Percentiles rank a stretch among this genome's conserved stretches.
phyloP scores from a whole-genome alignment of 1,140 invertebrate species.

The Oscheius sp. region DNA sequence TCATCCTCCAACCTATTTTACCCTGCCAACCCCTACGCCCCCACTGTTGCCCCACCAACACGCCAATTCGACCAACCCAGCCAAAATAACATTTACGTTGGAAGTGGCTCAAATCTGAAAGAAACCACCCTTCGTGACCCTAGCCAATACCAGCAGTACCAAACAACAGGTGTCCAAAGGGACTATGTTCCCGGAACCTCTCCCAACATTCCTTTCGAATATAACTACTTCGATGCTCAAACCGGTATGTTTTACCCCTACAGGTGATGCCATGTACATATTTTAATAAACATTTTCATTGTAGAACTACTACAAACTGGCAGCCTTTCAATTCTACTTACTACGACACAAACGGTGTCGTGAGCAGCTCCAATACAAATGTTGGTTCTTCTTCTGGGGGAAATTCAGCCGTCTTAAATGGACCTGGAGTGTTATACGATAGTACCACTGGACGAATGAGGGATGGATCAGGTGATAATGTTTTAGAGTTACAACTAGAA shows the following conservation, averaged over 20 bases:
- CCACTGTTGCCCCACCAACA: neutral
- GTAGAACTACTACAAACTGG: neutral
- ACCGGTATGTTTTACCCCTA: neutral
- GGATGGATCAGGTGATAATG: neutral
- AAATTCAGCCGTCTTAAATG: too few relatives aligned
- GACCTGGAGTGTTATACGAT: neutral
- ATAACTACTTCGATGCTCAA: neutral
- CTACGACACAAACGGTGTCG: neutral
- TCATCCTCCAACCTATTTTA: neutral
- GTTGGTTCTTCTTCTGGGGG: too few relatives aligned
- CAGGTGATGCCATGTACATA: conserved; percentile 1
- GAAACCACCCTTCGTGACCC: neutral
- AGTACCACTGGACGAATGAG: neutral
- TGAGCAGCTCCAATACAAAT: neutral
- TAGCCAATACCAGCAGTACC: neutral
- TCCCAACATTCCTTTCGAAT: neutral
- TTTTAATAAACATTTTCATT: neutral
- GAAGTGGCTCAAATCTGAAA: conserved; percentile 4
- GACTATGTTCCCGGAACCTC: neutral
- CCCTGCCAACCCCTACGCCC: neutral
- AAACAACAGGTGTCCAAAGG: neutral
- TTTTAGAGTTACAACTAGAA: too few relatives aligned
- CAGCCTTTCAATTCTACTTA: neutral
- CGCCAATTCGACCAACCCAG: neutral
- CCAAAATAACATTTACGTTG: neutral